Conservation (phyloP, 1,140 invertebrate species). For the Drosophila aff. region DNA sequence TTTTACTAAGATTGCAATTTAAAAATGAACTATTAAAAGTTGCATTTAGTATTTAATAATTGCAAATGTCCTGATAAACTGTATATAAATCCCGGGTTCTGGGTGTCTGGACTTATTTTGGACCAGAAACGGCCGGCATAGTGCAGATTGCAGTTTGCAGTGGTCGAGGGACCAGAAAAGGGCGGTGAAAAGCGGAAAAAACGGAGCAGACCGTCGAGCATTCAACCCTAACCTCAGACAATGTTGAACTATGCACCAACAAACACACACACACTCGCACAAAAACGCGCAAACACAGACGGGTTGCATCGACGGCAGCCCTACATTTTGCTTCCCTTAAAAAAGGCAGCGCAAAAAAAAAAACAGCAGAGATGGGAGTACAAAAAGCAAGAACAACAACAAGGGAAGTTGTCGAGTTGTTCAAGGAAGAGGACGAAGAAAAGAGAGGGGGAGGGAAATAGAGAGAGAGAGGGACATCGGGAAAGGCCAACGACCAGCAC, state of each 20-base stretch:
- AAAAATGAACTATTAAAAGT: background rate
- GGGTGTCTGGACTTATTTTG: background rate
- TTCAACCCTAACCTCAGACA: constrained; percentile 84
- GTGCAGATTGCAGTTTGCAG: constrained; percentile 24
- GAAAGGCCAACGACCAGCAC: constrained; percentile 80
- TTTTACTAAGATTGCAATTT: too few relatives aligned
- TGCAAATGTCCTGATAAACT: background rate
- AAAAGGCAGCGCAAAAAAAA: constrained; percentile 18
- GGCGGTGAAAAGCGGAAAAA: constrained; percentile 9
- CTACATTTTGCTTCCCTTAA: constrained; percentile 49
- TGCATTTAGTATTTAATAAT: background rate
- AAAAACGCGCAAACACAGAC: background rate
- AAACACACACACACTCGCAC: constrained; percentile 4
- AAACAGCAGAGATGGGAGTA: constrained; percentile 12
- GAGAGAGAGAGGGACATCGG: background rate
- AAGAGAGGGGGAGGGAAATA: background rate
- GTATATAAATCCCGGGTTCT: too few relatives aligned
- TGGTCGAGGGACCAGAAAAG: constrained; percentile 18
- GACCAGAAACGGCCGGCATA: background rate
- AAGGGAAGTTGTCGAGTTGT: constrained; percentile 6
- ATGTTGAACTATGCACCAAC: constrained; percentile 58
- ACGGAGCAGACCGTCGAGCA: constrained; percentile 46
- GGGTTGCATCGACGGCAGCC: constrained; percentile 41
- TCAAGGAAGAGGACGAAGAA: background rate
- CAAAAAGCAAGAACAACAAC: constrained; percentile 29